Evolutionary conservation across 1,140 invertebrate species (phyloP).

Genomic region (Halictus rubicundus): DNA sequence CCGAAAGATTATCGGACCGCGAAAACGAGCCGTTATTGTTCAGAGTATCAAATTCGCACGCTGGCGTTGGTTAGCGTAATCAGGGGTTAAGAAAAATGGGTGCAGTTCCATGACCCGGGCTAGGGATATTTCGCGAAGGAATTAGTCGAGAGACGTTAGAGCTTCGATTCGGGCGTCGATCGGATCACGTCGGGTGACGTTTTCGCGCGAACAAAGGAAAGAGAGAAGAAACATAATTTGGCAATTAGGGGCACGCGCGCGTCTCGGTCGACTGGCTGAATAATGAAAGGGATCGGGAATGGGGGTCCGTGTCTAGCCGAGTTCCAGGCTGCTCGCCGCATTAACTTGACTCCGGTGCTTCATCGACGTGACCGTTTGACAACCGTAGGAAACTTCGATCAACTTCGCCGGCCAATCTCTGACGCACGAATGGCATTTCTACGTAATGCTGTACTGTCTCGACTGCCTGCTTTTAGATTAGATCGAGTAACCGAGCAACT

Average conservation of each 20-base stretch:
- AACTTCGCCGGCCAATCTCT: slow-evolving; percentile 38
- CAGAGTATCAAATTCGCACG: no score
- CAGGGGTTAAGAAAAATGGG: no score
- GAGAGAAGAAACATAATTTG: slow-evolving; percentile 13
- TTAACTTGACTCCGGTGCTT: background rate
- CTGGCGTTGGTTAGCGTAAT: no score
- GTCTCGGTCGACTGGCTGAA: background rate
- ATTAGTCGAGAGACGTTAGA: no score
- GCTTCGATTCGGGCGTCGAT: no score
- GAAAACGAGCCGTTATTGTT: no score
- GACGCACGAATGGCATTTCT: slow-evolving; percentile 28
- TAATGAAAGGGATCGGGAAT: no score
- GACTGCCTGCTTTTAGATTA: slow-evolving; percentile 24
- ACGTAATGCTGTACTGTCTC: slow-evolving; percentile 28
- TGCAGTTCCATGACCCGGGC: no score
- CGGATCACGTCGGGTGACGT: no score
- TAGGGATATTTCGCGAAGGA: no score
- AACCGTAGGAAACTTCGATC: slow-evolving; percentile 3
- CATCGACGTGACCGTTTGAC: slow-evolving; percentile 22
- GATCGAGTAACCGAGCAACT: slow-evolving; percentile 6
- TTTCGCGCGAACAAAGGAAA: background rate
- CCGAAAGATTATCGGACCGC: no score
- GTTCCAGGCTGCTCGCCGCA: background rate
- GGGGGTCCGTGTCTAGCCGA: background rate
- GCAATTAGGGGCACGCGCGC: background rate